phyloP scores from a whole-genome alignment of 2,797 vertebrate genomes.

The Tragopan temminckii region DNA sequence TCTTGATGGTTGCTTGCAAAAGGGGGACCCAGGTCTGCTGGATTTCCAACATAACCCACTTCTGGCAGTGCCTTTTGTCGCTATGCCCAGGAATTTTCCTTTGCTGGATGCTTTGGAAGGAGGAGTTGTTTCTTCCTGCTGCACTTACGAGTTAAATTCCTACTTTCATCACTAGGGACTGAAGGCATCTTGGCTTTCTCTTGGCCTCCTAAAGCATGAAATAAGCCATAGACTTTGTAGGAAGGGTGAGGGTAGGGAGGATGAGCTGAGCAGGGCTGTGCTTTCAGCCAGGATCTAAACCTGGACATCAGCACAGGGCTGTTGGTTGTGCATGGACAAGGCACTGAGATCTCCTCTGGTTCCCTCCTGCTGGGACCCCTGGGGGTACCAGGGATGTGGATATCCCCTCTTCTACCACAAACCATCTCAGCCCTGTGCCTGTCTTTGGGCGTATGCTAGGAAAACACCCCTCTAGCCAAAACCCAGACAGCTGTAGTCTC shows the following conservation, averaged over 20 bases:
- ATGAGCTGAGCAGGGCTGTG: neutral
- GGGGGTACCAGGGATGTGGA: neutral
- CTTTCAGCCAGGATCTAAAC: neutral
- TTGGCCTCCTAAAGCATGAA: neutral
- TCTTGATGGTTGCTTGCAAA: neutral
- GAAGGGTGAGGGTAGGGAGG: neutral
- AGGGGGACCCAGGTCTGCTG: neutral
- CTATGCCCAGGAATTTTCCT: neutral
- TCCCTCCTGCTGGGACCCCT: rapidly evolving
- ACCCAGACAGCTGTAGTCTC: neutral
- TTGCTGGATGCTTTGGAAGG: neutral
- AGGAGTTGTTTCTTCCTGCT: neutral
- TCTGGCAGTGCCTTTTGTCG: neutral
- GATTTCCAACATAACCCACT: neutral
- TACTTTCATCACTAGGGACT: neutral
- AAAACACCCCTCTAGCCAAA: neutral
- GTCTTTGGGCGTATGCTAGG: neutral
- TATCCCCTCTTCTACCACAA: neutral
- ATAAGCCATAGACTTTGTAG: neutral
- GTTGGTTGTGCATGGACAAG: neutral
- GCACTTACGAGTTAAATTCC: neutral
- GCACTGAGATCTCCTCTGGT: neutral
- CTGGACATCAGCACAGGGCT: neutral
- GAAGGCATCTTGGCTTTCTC: neutral
- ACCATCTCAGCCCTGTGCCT: neutral